Conservation (phyloP, 2,113 vertebrate species). For the Athene cunicularia region DNA sequence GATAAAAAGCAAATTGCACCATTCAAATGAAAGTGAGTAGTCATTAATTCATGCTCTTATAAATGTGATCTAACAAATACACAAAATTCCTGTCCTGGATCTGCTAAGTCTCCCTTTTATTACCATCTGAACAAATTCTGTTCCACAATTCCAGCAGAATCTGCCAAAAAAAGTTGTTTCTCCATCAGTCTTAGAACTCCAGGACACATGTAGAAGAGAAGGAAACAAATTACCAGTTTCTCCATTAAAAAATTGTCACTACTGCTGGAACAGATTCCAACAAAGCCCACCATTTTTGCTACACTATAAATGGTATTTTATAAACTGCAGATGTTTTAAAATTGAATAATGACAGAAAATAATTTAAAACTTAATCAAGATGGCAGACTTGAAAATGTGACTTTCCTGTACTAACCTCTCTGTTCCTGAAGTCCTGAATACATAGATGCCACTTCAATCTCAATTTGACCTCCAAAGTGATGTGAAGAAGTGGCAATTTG, state of each 20-base stretch:
- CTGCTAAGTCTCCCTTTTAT: neutral
- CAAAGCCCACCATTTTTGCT: neutral
- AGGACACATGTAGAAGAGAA: neutral
- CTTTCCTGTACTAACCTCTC: neutral
- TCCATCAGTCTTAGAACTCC: neutral
- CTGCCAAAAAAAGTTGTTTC: neutral
- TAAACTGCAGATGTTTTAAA: neutral
- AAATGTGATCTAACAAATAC: neutral
- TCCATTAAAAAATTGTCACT: neutral
- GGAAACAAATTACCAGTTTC: neutral
- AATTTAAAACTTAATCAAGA: neutral
- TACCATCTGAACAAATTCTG: neutral
- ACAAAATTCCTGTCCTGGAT: neutral
- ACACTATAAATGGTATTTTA: neutral
- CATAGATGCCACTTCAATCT: neutral
- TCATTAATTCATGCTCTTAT: neutral
- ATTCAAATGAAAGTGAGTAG: neutral
- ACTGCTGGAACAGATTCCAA: neutral
- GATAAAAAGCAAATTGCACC: neutral
- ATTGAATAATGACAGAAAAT: neutral
- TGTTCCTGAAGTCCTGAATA: neutral
- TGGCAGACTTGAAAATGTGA: neutral
- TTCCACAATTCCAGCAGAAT: neutral
- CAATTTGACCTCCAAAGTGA: neutral
- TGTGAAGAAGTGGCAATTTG: neutral